Conservation (phyloP, 2,797 vertebrate genomes). For the Prunella strophiata region DNA sequence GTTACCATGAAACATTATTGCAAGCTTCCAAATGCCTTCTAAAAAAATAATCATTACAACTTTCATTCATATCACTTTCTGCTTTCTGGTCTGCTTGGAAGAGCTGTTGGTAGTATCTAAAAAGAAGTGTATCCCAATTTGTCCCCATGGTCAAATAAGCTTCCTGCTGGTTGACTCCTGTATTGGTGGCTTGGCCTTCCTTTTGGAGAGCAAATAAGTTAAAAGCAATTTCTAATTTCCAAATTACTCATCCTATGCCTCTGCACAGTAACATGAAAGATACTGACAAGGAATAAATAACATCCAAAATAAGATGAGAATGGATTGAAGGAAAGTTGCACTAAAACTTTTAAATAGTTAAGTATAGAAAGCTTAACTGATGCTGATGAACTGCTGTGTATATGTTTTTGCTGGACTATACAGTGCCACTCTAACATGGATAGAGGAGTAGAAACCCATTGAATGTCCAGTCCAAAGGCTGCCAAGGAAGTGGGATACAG, state of each 20-base stretch:
- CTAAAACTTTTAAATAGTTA: not conserved
- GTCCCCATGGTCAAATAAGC: not conserved
- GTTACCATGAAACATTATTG: not conserved
- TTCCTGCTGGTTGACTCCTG: not conserved
- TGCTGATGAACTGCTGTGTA: not conserved
- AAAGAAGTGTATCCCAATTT: not conserved
- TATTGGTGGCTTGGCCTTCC: not conserved
- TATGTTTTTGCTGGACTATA: not conserved
- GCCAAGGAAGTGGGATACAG: not conserved
- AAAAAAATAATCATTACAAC: not conserved
- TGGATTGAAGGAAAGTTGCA: not conserved
- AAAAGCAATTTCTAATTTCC: constrained; percentile 13
- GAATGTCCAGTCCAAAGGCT: not conserved
- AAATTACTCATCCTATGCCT: not conserved
- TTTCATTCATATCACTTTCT: not conserved
- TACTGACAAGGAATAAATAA: constrained; percentile 7
- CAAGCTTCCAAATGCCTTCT: not conserved
- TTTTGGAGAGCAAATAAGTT: constrained; percentile 4
- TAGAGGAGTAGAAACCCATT: not conserved
- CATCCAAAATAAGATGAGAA: not conserved
- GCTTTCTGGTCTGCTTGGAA: not conserved
- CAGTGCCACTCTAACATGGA: not conserved
- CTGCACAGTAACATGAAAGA: not conserved
- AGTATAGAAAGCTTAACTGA: not conserved
- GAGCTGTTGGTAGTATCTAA: not conserved